Evolutionary conservation across 2,797 vertebrate genomes (phyloP), one percentile per base, ranked within the genome.

Genomic region (Notolabrus celidotus): DNA sequence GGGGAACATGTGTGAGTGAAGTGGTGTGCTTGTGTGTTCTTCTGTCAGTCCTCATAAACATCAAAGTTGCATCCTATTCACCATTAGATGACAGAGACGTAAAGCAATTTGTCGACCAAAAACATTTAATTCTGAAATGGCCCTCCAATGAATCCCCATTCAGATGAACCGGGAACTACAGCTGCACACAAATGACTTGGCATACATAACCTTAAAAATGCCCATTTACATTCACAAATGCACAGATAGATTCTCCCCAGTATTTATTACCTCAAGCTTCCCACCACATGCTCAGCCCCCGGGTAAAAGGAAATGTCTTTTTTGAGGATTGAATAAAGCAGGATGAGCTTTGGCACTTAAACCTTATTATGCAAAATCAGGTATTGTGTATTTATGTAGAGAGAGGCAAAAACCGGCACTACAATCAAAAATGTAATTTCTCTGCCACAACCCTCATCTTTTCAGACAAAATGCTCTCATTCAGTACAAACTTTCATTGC

Each of bases 121-220:
- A 95, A 95, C 95, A 95, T 97, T 98, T 98, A 96, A 98, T 98
- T 98, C 96, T 77, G 95, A 95, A 94, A 95, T 94, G 94, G 95
- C 95, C 95, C 95, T 96, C 94, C 95, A 95, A 96, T 96, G 96
- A 95, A 97, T 96, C 67, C 69, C 91, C 93, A 95, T 95, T 96
- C 96, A 96, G 94, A 96, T 95, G 93, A 95, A 95, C 93, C 94
- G 89, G 93, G 94, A 85, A 74, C 54, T 85, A 77, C 81, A 84
- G 67, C 79, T 82, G 59, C 67, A 74, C 83, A 74, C 84, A 87
- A 77, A 82, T 62, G 56, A 80, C 84, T 84, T 78, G 49, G 57
- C 70, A 74, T 80, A 71, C 80, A 74, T 56, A 43, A 61, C 59
- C 63, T 66, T 42, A 52, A 60, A 52, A 71, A 50, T 77, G 66